Evolutionary conservation across 2,888 invertebrate species (phyloP).

Genomic region (Amphipyra tragopoginis): DNA sequence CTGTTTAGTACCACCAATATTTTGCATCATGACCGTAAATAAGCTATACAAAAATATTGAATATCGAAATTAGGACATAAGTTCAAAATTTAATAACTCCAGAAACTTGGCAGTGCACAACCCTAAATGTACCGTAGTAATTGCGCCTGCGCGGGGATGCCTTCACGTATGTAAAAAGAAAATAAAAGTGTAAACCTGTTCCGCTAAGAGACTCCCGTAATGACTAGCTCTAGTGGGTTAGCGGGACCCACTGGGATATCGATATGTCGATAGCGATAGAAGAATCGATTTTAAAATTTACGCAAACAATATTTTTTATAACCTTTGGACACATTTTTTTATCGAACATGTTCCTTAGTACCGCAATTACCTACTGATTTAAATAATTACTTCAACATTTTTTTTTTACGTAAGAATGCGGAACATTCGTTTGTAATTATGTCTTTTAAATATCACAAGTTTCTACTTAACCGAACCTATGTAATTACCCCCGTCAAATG

Average conservation of each 20-base stretch:
- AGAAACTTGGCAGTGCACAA: slow-evolving; percentile 21
- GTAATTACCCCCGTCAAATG: slow-evolving; percentile 6
- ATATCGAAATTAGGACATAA: neutral
- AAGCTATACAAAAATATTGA: too few relatives aligned
- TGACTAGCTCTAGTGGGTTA: slow-evolving; percentile 73
- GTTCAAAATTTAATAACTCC: neutral
- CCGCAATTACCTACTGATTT: slow-evolving; percentile 5
- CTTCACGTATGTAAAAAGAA: slow-evolving; percentile 80
- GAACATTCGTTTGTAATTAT: slow-evolving; percentile 19
- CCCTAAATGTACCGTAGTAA: slow-evolving; percentile 74
- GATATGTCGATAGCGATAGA: slow-evolving; percentile 54
- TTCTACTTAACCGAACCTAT: slow-evolving; percentile 4
- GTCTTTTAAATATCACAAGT: slow-evolving; percentile 14
- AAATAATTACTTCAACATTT: slow-evolving; percentile 24
- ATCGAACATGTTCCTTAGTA: neutral
- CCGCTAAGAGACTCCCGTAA: slow-evolving; percentile 83
- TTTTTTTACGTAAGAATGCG: slow-evolving; percentile 25
- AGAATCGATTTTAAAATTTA: slow-evolving; percentile 17
- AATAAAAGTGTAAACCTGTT: slow-evolving; percentile 83
- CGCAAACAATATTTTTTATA: slow-evolving; percentile 9
- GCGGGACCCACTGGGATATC: slow-evolving; percentile 62
- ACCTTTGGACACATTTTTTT: slow-evolving; percentile 5
- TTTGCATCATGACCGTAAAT: too few relatives aligned
- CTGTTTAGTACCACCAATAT: too few relatives aligned
- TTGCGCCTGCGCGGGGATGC: slow-evolving; percentile 74